phyloP scores from a whole-genome alignment of 2,888 invertebrate genomes.

The Matsumyia berberina region DNA sequence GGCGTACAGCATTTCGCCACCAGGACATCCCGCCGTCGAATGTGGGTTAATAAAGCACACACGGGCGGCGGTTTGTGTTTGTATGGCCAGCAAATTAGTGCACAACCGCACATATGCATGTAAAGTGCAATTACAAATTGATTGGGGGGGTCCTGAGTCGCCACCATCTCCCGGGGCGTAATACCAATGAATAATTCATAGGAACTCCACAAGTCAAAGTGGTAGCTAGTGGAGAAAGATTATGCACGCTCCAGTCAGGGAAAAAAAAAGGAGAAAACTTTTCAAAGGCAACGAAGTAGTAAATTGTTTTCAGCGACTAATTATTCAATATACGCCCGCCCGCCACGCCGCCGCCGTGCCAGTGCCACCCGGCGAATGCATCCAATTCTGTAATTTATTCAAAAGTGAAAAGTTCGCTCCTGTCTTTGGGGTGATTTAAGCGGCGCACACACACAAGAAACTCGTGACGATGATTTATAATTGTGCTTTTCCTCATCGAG shows the following conservation, averaged over 20 bases:
- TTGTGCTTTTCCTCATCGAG: slow-evolving; percentile 12
- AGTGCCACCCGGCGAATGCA: slow-evolving; percentile 54
- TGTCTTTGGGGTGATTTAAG: slow-evolving; percentile 62
- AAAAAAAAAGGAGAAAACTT: not conserved
- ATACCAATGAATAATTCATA: slow-evolving; percentile 71
- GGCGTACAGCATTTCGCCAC: slow-evolving; percentile 33
- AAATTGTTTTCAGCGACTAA: slow-evolving; percentile 75
- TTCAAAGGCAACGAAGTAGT: slow-evolving; percentile 67
- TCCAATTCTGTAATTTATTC: slow-evolving; percentile 71
- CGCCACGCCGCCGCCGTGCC: not conserved
- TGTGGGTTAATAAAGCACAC: slow-evolving; percentile 71
- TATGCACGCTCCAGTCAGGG: too few relatives aligned
- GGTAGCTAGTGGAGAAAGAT: slow-evolving; percentile 58
- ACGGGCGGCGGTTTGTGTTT: slow-evolving; percentile 41
- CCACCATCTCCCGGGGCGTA: slow-evolving; percentile 58
- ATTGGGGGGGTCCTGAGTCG: slow-evolving; percentile 66
- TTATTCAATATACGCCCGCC: slow-evolving; percentile 65
- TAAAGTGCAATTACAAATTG: slow-evolving; percentile 74
- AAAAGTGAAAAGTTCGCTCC: slow-evolving; percentile 68
- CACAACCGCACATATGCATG: slow-evolving; percentile 7
- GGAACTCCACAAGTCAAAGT: slow-evolving; percentile 16
- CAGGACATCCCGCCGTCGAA: slow-evolving; percentile 56
- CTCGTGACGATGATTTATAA: slow-evolving; percentile 38
- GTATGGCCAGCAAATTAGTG: slow-evolving; percentile 5
- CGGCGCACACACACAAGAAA: slow-evolving; percentile 25